Percentiles rank a stretch among this genome's conserved stretches.
Conservation (phyloP, 2,797 vertebrate species). For the Lateolabrax maculatus region DNA sequence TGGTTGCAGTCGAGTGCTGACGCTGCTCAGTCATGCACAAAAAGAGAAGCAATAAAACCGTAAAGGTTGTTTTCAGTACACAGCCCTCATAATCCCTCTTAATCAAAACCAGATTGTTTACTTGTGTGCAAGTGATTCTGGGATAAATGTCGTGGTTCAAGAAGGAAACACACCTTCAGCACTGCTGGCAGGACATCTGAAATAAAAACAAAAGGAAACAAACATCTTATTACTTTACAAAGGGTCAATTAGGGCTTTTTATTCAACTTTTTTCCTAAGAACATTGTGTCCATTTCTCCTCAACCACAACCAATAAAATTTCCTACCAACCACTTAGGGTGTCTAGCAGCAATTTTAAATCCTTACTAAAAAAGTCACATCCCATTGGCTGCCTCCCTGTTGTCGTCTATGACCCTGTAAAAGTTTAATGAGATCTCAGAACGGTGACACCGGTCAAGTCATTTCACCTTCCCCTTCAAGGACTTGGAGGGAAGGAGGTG, state of each 20-base stretch:
- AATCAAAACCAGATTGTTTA: constrained; percentile 73
- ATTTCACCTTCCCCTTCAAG: constrained; percentile 54
- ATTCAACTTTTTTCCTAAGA: constrained; percentile 14
- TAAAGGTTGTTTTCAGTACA: constrained; percentile 71
- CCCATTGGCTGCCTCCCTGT: constrained; percentile 9
- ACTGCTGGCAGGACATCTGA: background rate
- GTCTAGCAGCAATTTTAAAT: constrained; percentile 12
- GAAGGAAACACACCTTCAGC: constrained; percentile 36
- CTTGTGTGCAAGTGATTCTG: constrained; percentile 36
- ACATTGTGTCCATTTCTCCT: constrained; percentile 41
- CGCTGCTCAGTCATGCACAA: constrained; percentile 33
- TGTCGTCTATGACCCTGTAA: constrained; percentile 26
- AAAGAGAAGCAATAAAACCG: constrained; percentile 55
- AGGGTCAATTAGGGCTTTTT: background rate
- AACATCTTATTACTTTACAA: background rate
- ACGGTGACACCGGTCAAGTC: constrained; percentile 23
- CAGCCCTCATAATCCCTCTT: constrained; percentile 54
- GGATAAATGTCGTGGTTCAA: constrained; percentile 43
- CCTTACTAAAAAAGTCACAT: constrained; percentile 24
- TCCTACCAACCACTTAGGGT: constrained; percentile 23
- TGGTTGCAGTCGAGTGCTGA: constrained; percentile 38
- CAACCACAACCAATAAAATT: constrained; percentile 36
- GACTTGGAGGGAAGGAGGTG: constrained; percentile 49
- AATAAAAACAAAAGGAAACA: background rate
- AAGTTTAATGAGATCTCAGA: constrained; percentile 43